Conservation (phyloP, 2,888 invertebrate genomes). For the Drosophila mettleri region DNA sequence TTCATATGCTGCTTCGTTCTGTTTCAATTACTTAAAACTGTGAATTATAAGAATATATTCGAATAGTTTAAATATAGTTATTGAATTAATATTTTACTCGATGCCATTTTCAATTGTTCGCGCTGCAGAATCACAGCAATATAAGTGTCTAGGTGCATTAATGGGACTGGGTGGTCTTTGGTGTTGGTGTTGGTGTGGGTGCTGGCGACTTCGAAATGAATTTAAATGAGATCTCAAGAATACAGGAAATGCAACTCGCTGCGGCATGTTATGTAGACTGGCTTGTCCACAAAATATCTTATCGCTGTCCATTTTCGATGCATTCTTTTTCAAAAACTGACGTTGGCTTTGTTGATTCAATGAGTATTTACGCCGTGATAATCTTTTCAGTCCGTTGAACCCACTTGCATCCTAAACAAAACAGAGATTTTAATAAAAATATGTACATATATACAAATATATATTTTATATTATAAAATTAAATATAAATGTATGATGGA, state of each 20-base stretch:
- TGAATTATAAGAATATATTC: not conserved
- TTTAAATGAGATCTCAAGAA: constrained; percentile 61
- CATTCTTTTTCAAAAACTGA: constrained; percentile 28
- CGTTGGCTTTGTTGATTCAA: constrained; percentile 23
- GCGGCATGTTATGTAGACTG: constrained; percentile 56
- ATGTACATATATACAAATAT: not conserved
- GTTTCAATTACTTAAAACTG: not conserved
- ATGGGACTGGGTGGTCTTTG: constrained; percentile 48
- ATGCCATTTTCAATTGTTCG: constrained; percentile 39
- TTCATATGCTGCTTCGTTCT: not conserved
- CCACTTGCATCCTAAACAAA: constrained; percentile 38
- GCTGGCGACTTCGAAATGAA: constrained; percentile 50
- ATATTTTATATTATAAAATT: too few species aligned
- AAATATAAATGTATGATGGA: not conserved
- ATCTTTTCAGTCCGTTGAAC: constrained; percentile 32
- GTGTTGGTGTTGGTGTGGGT: constrained; percentile 4
- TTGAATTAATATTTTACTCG: constrained; percentile 24
- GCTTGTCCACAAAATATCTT: constrained; percentile 33
- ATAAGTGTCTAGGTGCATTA: constrained; percentile 36
- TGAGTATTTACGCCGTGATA: constrained; percentile 39
- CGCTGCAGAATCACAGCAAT: constrained; percentile 48
- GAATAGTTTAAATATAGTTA: not conserved
- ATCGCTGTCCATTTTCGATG: constrained; percentile 32
- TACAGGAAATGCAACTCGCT: constrained; percentile 58
- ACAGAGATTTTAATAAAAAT: not conserved